Evolutionary conservation across 2,113 vertebrate species (phyloP), one percentile per base, ranked within the genome.

Genomic region (Gila orcuttii): DNA sequence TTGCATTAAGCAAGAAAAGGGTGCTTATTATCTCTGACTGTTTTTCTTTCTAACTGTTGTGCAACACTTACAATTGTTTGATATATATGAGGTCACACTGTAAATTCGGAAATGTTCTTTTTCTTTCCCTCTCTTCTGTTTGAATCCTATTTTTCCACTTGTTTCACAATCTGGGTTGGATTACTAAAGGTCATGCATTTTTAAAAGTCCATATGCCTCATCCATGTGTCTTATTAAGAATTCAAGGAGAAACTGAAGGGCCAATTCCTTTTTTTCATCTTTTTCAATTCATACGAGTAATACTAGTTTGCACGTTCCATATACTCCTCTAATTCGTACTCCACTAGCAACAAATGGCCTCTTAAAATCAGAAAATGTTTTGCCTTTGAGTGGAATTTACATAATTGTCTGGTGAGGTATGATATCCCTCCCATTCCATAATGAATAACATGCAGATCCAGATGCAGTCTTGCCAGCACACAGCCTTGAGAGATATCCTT

Each of bases 171-270:
- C 86, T 91, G 90, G 85, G 81, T 91, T 87, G 87, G 79, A 86
- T 91, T 89, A 87, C 87, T 88, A 83, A 87, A 90, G 87, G 87
- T 90, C 89, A 89, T 91, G 86, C 86, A 90, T 91, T 90, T 91
- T 91, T 90, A 91, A 88, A 88, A 89, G 87, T 78, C 89, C 90
- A 90, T 89, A 91, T 90, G 90, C 81, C 86, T 91, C 81, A 86
- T 87, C 90, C 89, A 88, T 91, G 87, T 90, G 89, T 86, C 88
- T 88, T 86, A 88, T 90, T 91, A 90, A 91, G 76, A 83, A 91
- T 90, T 91, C 86, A 89, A 90, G 85, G 84, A 89, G 74, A 87
- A 90, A 84, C 83, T 50, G 33, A 89, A 81, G 76, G 39, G 64
- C 59, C 71, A 79, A 83, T 60, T 86, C 66, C 74, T 88, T 82